Percentiles rank a stretch among this genome's conserved stretches.
Conservation (phyloP, 2,113 vertebrate genomes). For the Ranitomeya imitator region DNA sequence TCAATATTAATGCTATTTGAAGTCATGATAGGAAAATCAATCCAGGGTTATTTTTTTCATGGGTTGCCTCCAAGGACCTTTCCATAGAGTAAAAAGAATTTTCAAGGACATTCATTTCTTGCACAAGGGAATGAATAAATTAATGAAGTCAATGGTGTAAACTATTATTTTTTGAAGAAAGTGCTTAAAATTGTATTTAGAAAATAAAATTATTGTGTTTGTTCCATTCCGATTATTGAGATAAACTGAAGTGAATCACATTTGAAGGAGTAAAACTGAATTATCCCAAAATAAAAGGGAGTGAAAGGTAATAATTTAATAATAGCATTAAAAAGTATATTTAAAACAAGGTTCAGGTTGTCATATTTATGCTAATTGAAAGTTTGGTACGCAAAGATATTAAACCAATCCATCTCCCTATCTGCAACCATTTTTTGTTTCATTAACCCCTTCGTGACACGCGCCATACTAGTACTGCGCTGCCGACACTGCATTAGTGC, state of each 20-base stretch:
- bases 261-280: background rate
- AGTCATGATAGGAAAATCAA: constrained; percentile 73
- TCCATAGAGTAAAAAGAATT: constrained; percentile 68
- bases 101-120: constrained; percentile 63
- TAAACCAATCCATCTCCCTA: no score
- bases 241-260: background rate
- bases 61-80: constrained; percentile 62
- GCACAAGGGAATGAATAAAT: constrained; percentile 64
- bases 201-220: constrained; percentile 42
- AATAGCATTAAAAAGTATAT: background rate
- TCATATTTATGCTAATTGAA: background rate
- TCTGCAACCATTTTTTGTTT: no score
- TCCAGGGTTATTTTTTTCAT: constrained; percentile 58
- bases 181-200: constrained; percentile 49
- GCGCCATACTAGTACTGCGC: no score
- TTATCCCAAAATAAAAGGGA: background rate
- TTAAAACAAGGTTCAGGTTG: background rate
- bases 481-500: no score
- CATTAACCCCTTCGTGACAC: no score
- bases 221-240: background rate
- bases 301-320: background rate
- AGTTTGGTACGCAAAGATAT: background rate
- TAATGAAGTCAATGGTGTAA: constrained; percentile 68
- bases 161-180: constrained; percentile 41
- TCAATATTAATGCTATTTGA: constrained; percentile 76